Evolutionary conservation across 2,113 vertebrate species (phyloP).

Genomic region (Chascanopsetta lugubris): DNA sequence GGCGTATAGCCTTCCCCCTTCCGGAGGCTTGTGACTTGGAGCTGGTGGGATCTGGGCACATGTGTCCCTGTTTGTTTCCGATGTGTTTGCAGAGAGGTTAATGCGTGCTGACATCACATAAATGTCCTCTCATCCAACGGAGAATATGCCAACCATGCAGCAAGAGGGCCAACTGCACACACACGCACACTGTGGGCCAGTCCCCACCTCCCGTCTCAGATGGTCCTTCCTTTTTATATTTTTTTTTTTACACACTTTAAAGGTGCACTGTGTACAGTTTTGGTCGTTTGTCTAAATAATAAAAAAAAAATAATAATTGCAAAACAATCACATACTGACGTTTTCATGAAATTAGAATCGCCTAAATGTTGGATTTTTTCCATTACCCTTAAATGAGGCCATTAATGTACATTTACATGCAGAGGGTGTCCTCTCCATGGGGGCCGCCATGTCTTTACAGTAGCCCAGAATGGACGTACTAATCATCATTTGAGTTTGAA

Average conservation of each 20-base stretch:
- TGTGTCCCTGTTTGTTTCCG: constrained; percentile 71
- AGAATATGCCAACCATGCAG: constrained; percentile 75
- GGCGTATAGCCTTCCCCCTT: constrained; percentile 54
- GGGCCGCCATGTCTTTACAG: too few species aligned
- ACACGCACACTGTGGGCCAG: constrained; percentile 25
- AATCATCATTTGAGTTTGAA: too few species aligned
- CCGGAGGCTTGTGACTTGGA: constrained; percentile 61
- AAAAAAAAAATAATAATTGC: too few species aligned
- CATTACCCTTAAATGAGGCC: too few species aligned
- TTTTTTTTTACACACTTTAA: constrained; percentile 2
- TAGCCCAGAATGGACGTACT: too few species aligned
- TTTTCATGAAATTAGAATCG: too few species aligned
- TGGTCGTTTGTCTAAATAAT: too few species aligned
- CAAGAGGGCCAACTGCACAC: constrained; percentile 50
- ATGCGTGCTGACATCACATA: constrained; percentile 77
- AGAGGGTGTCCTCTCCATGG: too few species aligned
- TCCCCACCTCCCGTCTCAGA: constrained; percentile 25
- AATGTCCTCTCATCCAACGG: constrained; percentile 75
- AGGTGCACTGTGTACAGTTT: too few species aligned
- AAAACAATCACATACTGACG: too few species aligned
- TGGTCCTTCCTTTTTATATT: constrained; percentile 24
- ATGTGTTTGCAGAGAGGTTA: constrained; percentile 72
- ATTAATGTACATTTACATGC: too few species aligned
- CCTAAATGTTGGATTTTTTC: too few species aligned
- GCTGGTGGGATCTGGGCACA: constrained; percentile 68